A percentile compares a stretch with the other conserved stretches of the same genome.
These are phyloP conservation scores for Sisor rabdophorus DNA, from an alignment of 2,113 vertebrate genomes.

Conservation along the genomic window DNA sequence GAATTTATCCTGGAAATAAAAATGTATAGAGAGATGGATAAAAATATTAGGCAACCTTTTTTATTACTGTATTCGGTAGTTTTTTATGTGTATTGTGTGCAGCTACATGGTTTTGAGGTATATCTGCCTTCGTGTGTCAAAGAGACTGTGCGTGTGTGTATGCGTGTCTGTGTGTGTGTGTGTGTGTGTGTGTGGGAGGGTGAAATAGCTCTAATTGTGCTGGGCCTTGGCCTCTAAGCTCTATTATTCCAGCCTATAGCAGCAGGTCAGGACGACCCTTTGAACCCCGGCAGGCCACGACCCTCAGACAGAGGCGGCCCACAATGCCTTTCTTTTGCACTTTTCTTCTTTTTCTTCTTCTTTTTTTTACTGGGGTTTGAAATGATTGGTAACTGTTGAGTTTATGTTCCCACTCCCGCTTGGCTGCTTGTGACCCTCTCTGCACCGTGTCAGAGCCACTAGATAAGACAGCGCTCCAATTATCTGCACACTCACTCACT, in stretches of 20 bases:
- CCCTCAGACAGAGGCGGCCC: constrained; percentile 61
- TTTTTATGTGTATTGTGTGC: not conserved
- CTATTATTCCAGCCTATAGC: constrained; percentile 79
- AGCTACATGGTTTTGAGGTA: not conserved
- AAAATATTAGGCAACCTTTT: not conserved
- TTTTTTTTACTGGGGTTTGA: constrained; percentile 72
- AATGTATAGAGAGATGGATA: not conserved
- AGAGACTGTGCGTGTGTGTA: constrained; percentile 22
- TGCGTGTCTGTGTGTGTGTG: constrained; percentile 38
- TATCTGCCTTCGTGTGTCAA: constrained; percentile 15
- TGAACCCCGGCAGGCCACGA: constrained; percentile 81
- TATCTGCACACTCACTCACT: constrained; percentile 66
- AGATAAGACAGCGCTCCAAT: constrained; percentile 92
- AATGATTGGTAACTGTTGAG: constrained; percentile 91
- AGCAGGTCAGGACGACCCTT: constrained; percentile 79
- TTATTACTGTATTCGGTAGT: not conserved
- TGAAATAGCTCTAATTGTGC: constrained; percentile 89
- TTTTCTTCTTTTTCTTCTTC: constrained; percentile 63
- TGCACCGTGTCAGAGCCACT: constrained; percentile 83
- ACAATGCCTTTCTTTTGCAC: constrained; percentile 71
- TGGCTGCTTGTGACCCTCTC: constrained; percentile 78
- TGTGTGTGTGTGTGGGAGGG: constrained; percentile 45
- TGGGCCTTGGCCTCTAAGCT: constrained; percentile 77
- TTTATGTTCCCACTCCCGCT: constrained; percentile 77
- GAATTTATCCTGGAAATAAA: not conserved